Base-by-base conservation (phyloP, 2,888 invertebrate species). In the Rotaria macrura region DNA sequence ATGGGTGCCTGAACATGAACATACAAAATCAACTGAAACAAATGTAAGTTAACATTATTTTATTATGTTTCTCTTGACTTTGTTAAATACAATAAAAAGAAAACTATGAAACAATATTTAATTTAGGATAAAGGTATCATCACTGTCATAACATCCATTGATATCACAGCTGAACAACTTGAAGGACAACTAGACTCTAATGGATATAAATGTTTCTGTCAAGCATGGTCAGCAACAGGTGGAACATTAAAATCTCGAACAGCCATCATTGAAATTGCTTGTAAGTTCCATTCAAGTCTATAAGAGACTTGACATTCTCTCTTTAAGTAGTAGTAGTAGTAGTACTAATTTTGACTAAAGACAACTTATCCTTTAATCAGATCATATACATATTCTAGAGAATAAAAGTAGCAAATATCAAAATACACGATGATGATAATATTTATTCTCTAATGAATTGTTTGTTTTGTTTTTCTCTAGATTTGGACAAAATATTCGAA, bases 401-500 rank as follows among this genome's bases (percentile, higher is more conserved):
- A 47, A 14, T 14, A 47, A 12, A 47, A 47, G 6, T 14, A 47
- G 12, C 47, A 47, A 47, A 47, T 10, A 7, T 43, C 10, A 43
- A 43, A 43, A 43, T 5, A 7, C 5, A 7, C 10, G 10, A 43
- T 43, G 43, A 49, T 9, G 47, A 47, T 47, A 14, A 47, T 47
- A 47, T 47, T 47, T 47, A 47, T 47, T 47, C 47, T 47, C 47
- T 1, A 47, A 47, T 47, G 47, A 47, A 12, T 47, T 49, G 14
- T 12, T 49, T 49, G 49, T 49, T 49, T 49, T 49, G 14, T 9
- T 17, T 49, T 17, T 17, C 14, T 49, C 49, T 79, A 86, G 86
- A 86, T 85, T 40, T 86, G 29, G 57, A 86, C 29, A 54, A 84
- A 85, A 38, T 55, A 72, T 86, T 86, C 29, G 86, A 86, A 52